Conservation (phyloP, 2,888 invertebrate species). For the Steinernema carpocapsae region DNA sequence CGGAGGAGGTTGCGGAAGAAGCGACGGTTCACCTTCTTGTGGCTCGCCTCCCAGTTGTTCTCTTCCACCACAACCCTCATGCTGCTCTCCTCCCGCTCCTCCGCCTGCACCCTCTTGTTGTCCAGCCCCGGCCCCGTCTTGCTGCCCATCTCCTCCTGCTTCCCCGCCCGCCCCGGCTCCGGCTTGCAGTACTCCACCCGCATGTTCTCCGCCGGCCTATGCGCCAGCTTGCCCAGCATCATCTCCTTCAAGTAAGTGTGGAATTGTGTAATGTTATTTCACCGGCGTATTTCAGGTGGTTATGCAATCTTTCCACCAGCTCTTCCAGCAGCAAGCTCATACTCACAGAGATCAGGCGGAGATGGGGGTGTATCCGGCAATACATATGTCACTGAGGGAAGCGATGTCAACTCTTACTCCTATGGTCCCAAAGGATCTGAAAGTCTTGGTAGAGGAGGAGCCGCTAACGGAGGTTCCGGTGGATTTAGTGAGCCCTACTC, state of each 20-base stretch:
- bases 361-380: not conserved
- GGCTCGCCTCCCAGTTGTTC: not conserved
- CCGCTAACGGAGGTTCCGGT: not conserved
- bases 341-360: not conserved
- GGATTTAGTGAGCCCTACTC: not conserved
- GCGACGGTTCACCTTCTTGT: not conserved
- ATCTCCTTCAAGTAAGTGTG: not conserved
- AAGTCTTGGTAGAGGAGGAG: not conserved
- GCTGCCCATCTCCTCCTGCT: not conserved
- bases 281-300: not conserved
- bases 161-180: not conserved
- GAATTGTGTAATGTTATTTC: not conserved
- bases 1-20: not conserved
- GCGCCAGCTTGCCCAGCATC: not conserved
- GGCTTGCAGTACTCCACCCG: not conserved
- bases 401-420: not conserved
- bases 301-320: slow-evolving; percentile 4
- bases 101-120: not conserved
- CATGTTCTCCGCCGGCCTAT: not conserved
- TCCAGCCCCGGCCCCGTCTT: not conserved
- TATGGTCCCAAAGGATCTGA: not conserved
- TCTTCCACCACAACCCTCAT: not conserved
- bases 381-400: not conserved
- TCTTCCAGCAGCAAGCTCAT: not conserved
- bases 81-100: not conserved